Conservation (phyloP, 2,797 vertebrate genomes). For the Lemur catta region DNA sequence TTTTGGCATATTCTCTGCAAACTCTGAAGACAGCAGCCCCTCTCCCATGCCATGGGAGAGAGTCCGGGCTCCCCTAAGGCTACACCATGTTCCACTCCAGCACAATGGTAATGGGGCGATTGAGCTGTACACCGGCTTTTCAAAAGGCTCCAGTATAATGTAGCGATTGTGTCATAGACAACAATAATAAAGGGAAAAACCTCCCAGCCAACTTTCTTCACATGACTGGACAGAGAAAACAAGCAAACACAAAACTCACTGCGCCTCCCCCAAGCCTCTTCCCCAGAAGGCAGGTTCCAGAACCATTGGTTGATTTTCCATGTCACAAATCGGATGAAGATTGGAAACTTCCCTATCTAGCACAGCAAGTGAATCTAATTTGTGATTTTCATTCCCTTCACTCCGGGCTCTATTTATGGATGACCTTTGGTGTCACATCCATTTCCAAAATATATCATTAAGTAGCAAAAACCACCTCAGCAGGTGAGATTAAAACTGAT, state of each 20-base stretch:
- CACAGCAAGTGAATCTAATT: conserved; percentile 44
- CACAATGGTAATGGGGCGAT: conserved; percentile 29
- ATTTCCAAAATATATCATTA: conserved; percentile 65
- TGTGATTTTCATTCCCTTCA: conserved; percentile 47
- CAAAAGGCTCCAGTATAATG: conserved; percentile 67
- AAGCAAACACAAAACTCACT: conserved; percentile 25
- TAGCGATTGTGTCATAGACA: conserved; percentile 61
- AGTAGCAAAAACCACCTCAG: conserved; percentile 38
- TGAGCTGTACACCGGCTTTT: conserved; percentile 40
- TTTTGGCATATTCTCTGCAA: conserved; percentile 23
- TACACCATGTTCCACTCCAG: not conserved
- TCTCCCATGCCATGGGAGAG: conserved; percentile 1
- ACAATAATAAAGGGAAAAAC: conserved; percentile 62
- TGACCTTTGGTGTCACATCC: conserved; percentile 45
- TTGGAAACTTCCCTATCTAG: not conserved
- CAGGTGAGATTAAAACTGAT: conserved; percentile 66
- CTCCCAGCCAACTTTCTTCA: conserved; percentile 67
- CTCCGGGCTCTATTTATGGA: conserved; percentile 39
- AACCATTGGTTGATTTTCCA: not conserved
- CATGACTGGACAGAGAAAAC: conserved; percentile 72
- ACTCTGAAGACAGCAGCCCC: not conserved
- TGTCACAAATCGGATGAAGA: not conserved
- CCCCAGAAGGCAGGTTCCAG: conserved; percentile 37
- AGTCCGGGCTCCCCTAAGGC: conserved; percentile 23
- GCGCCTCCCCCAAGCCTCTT: not conserved